phyloP scores from a whole-genome alignment of 1,140 invertebrate species.

The Drosophila micromelanica region DNA sequence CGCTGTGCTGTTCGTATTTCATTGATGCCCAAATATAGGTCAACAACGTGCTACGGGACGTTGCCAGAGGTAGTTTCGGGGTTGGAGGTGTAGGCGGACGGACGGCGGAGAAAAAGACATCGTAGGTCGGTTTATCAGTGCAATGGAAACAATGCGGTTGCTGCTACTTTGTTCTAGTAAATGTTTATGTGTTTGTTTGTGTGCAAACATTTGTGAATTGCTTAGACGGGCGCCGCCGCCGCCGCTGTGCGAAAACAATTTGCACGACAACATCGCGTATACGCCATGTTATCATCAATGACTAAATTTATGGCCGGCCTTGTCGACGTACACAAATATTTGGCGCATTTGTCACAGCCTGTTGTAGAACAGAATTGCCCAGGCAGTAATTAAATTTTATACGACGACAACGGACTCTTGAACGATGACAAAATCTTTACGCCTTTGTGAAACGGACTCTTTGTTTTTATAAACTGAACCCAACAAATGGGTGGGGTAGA shows the following conservation, averaged over 20 bases:
- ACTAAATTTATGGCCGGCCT: slow-evolving; percentile 60
- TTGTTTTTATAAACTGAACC: not conserved
- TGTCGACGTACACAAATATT: slow-evolving; percentile 50
- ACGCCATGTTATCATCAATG: slow-evolving; percentile 62
- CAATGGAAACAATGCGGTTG: slow-evolving; percentile 54
- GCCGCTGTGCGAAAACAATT: slow-evolving; percentile 38
- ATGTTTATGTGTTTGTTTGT: slow-evolving; percentile 7
- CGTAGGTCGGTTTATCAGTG: slow-evolving; percentile 63
- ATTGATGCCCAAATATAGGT: slow-evolving; percentile 84
- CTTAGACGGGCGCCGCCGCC: slow-evolving; percentile 19
- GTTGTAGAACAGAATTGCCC: slow-evolving; percentile 26
- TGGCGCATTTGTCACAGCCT: slow-evolving; percentile 37
- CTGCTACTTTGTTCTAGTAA: slow-evolving; percentile 27
- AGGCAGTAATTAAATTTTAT: slow-evolving; percentile 59
- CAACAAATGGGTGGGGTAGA: too few relatives aligned
- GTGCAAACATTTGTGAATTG: slow-evolving; percentile 44
- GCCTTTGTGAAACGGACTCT: not conserved
- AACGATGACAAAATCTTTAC: not conserved
- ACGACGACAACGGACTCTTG: slow-evolving; percentile 39
- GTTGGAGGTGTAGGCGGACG: not conserved
- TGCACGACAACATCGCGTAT: slow-evolving; percentile 59
- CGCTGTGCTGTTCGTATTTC: slow-evolving; percentile 58
- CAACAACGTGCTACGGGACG: slow-evolving; percentile 66
- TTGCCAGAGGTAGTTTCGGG: not conserved
- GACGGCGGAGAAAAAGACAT: slow-evolving; percentile 42